phyloP scores from a whole-genome alignment of 2,113 vertebrate species.

The Sebastes fasciatus region DNA sequence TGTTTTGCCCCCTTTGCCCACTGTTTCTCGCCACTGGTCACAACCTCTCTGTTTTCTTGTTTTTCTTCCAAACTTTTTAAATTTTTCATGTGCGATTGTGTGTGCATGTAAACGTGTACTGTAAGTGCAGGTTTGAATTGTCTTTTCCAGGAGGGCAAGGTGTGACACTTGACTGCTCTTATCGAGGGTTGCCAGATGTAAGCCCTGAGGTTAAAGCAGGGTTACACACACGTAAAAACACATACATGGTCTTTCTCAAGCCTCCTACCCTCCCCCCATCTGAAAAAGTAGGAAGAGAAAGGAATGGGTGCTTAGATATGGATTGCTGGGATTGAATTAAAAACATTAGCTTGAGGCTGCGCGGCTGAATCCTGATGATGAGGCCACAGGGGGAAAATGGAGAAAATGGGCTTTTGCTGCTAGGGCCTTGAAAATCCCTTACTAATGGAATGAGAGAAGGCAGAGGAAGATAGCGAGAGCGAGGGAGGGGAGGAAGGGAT shows the following conservation, averaged over 20 bases:
- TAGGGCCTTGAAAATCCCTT: constrained; percentile 76
- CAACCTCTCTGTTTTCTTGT: not conserved
- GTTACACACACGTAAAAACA: constrained; percentile 24
- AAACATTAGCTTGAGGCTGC: constrained; percentile 80
- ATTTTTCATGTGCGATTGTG: not conserved
- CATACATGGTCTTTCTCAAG: constrained; percentile 28
- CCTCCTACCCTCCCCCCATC: not conserved
- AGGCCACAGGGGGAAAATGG: constrained; percentile 69
- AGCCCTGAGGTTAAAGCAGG: constrained; percentile 57
- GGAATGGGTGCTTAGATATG: constrained; percentile 68
- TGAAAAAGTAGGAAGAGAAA: constrained; percentile 51
- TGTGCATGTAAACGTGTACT: not conserved
- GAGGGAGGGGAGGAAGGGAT: constrained; percentile 41
- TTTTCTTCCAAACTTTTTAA: not conserved
- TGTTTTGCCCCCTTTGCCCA: not conserved
- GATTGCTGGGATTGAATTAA: constrained; percentile 79
- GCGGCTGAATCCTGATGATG: constrained; percentile 62
- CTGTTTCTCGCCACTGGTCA: constrained; percentile 22
- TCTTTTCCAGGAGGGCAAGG: constrained; percentile 10
- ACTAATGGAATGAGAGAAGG: constrained; percentile 81
- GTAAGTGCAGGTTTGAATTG: constrained; percentile 1
- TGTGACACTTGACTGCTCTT: constrained; percentile 53
- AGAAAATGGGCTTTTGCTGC: constrained; percentile 79
- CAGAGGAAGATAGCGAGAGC: constrained; percentile 57
- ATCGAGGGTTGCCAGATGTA: constrained; percentile 54